Percentiles rank a stretch among this genome's conserved stretches.
Evolutionary conservation across 2,797 vertebrate genomes (phyloP).

Genomic region (Coluber constrictor): DNA sequence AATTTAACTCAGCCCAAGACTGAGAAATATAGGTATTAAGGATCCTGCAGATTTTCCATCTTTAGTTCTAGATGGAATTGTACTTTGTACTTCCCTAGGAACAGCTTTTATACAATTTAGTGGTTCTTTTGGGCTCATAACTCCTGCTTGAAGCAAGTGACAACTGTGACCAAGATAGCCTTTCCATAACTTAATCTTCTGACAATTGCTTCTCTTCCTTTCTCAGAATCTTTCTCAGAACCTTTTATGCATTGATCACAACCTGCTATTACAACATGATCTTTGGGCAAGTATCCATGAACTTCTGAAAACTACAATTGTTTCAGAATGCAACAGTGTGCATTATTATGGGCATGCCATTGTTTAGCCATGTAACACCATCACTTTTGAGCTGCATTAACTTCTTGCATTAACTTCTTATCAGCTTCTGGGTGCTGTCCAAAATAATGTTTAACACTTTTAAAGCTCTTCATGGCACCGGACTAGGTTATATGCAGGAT

Average conservation of each 20-base stretch:
- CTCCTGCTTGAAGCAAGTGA: background rate
- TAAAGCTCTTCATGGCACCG: background rate
- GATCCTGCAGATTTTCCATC: background rate
- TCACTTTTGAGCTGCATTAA: background rate
- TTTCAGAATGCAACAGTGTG: background rate
- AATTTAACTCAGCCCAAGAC: background rate
- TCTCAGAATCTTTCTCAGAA: background rate
- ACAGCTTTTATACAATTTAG: background rate
- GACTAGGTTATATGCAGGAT: background rate
- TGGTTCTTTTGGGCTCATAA: background rate
- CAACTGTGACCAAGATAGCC: background rate
- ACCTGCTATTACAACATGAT: background rate
- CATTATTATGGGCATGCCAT: background rate
- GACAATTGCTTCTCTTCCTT: background rate
- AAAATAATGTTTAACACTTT: background rate
- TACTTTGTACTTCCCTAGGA: background rate
- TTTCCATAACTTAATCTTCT: background rate
- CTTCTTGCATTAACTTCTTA: background rate
- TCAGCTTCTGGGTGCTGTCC: background rate
- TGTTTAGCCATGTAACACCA: background rate
- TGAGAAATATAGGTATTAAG: background rate
- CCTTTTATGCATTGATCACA: background rate
- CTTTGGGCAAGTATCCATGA: background rate
- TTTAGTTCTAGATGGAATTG: background rate
- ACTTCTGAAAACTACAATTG: background rate